These are phyloP conservation scores for Anaspis maculata DNA, from an alignment of 2,888 invertebrate genomes.

Conservation along the genomic window DNA sequence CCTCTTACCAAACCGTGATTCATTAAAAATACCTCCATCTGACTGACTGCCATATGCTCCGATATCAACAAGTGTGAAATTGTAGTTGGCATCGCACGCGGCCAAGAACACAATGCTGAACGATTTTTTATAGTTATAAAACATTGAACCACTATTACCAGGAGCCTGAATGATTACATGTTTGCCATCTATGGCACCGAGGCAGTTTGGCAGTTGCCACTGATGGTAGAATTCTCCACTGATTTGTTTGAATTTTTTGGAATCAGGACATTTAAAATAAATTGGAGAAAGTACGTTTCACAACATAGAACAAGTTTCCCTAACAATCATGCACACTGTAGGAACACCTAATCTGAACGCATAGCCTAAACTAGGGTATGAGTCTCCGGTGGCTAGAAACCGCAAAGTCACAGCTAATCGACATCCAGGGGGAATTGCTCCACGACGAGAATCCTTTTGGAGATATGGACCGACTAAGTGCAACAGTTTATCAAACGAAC, in stretches of 20 bases:
- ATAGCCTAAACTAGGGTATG: neutral
- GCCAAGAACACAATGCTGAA: conserved; percentile 1
- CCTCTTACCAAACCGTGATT: neutral
- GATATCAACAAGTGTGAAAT: neutral
- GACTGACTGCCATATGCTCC: neutral
- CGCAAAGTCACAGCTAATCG: conserved; percentile 3
- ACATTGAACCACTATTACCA: conserved; percentile 1
- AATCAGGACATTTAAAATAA: neutral
- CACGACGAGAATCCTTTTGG: conserved; percentile 1
- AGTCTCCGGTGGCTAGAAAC: conserved; percentile 1
- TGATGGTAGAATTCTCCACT: neutral
- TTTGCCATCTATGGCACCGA: conserved; percentile 3
- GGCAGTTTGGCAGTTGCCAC: conserved; percentile 2
- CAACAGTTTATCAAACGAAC: conserved; percentile 1
- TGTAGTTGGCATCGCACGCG: neutral
- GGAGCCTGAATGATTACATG: conserved; percentile 3
- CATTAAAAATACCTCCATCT: neutral
- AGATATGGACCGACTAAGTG: conserved; percentile 1
- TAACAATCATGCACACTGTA: neutral
- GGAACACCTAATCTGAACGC: neutral
- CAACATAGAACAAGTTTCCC: neutral
- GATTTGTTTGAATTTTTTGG: neutral
- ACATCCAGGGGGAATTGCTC: conserved; percentile 2
- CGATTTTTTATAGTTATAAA: conserved; percentile 1
- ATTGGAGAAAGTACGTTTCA: neutral